These are phyloP conservation scores for Drosophila neotestacea DNA, from an alignment of 2,888 invertebrate genomes.

Conservation along the genomic window DNA sequence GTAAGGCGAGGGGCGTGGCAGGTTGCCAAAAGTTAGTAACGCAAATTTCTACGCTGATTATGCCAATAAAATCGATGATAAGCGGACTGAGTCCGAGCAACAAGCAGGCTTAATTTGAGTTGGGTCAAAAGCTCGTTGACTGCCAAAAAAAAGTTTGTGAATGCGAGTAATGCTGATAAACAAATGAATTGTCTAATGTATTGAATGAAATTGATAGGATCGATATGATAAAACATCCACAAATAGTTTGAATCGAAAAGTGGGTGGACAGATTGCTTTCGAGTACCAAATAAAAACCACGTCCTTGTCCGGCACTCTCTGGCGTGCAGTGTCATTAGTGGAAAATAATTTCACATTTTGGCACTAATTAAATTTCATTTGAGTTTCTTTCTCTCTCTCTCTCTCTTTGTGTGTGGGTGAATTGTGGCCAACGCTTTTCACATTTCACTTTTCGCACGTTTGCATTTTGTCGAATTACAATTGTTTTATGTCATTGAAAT, in stretches of 20 bases:
- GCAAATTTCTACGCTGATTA: constrained; percentile 76
- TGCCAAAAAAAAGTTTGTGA: constrained; percentile 52
- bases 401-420: constrained; percentile 11
- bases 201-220: constrained; percentile 55
- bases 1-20: constrained; percentile 66
- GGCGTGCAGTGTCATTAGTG: constrained; percentile 57
- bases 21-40: constrained; percentile 69
- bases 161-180: constrained; percentile 37
- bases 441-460: constrained; percentile 31
- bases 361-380: constrained; percentile 72
- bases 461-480: constrained; percentile 56
- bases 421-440: constrained; percentile 38
- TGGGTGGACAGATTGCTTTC: constrained; percentile 4
- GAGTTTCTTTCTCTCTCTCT: constrained; percentile 28
- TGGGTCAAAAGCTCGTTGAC: constrained; percentile 39
- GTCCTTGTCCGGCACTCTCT: constrained; percentile 8
- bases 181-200: constrained; percentile 59
- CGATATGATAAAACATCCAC: constrained; percentile 8
- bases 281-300: constrained; percentile 32
- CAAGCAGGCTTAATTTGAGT: constrained; percentile 63
- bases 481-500: constrained; percentile 58
- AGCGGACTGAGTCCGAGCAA: constrained; percentile 50
- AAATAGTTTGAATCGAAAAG: constrained; percentile 3
- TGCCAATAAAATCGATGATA: constrained; percentile 79
- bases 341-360: constrained; percentile 63